These are phyloP conservation scores for Marcusenius ussheri DNA, from an alignment of 2,113 vertebrate genomes.

Conservation along the genomic window DNA sequence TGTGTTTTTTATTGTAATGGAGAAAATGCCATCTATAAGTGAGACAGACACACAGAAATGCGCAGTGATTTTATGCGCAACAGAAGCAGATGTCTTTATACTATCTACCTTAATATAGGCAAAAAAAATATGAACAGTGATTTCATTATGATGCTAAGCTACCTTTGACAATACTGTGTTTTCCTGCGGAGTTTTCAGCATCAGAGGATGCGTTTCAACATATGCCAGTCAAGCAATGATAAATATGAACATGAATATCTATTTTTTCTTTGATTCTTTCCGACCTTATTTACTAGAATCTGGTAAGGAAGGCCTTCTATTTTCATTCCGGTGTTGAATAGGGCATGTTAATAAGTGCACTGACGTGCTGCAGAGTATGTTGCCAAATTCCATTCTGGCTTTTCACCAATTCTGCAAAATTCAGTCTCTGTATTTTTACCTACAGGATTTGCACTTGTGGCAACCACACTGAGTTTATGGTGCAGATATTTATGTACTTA, in stretches of 20 bases:
- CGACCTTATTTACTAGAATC: background rate
- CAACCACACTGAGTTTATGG: conserved; percentile 30
- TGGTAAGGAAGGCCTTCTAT: background rate
- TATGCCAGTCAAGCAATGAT: background rate
- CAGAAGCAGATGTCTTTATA: background rate
- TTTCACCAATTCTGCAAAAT: background rate
- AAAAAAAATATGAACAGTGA: background rate
- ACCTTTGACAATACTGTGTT: background rate
- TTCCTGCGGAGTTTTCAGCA: background rate
- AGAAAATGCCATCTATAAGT: background rate
- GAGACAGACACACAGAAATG: background rate
- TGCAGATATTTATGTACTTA: conserved; percentile 32
- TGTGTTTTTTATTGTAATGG: background rate
- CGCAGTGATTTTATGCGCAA: background rate
- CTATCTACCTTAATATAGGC: background rate
- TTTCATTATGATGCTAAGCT: background rate
- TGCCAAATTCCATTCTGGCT: background rate
- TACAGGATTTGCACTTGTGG: background rate
- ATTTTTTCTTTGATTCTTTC: background rate
- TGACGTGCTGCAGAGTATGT: background rate
- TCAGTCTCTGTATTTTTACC: background rate
- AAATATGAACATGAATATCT: background rate
- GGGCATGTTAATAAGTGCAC: background rate
- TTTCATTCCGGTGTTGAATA: background rate
- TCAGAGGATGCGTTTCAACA: background rate